These are phyloP conservation scores for Halocynthia aurantium DNA, from an alignment of 23 tunicate genomes.

Conservation along the genomic window DNA sequence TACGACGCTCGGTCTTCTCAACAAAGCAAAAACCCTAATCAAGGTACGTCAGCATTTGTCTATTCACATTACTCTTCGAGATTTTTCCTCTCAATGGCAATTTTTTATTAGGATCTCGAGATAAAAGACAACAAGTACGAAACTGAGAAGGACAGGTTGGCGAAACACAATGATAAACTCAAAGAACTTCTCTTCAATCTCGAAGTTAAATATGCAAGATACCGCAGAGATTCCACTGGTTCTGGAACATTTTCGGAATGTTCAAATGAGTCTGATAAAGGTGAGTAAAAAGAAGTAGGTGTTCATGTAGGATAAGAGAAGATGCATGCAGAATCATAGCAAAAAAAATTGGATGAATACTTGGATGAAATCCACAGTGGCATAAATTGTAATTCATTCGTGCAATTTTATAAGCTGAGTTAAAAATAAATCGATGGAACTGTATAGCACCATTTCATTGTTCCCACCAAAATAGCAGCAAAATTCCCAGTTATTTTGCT, in stretches of 20 bases:
- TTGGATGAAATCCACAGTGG: too few species aligned
- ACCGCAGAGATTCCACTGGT: constrained; percentile 77
- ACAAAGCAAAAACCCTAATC: constrained; percentile 57
- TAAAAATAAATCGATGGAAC: too few species aligned
- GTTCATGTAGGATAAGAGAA: too few species aligned
- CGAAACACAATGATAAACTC: constrained; percentile 39
- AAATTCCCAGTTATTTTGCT: too few species aligned
- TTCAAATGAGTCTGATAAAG: constrained; percentile 92
- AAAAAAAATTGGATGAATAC: too few species aligned
- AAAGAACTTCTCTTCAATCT: constrained; percentile 43
- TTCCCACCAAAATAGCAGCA: too few species aligned
- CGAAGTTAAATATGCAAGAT: constrained; percentile 34
- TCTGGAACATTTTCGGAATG: constrained; percentile 74
- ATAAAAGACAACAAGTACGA: not conserved
- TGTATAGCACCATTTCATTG: too few species aligned
- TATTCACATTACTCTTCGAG: not conserved
- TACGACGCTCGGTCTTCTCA: constrained; percentile 84
- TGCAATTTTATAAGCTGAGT: too few species aligned
- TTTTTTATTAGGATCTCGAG: constrained; percentile 31
- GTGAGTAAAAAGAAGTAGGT: constrained; percentile 9
- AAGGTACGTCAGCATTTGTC: constrained; percentile 21
- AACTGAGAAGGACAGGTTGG: constrained; percentile 36
- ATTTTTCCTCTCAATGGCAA: not conserved
- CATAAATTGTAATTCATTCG: too few species aligned
- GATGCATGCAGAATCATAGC: too few species aligned